Evolutionary conservation across 2,888 invertebrate species (phyloP).

Genomic region (Meloe dianella): DNA sequence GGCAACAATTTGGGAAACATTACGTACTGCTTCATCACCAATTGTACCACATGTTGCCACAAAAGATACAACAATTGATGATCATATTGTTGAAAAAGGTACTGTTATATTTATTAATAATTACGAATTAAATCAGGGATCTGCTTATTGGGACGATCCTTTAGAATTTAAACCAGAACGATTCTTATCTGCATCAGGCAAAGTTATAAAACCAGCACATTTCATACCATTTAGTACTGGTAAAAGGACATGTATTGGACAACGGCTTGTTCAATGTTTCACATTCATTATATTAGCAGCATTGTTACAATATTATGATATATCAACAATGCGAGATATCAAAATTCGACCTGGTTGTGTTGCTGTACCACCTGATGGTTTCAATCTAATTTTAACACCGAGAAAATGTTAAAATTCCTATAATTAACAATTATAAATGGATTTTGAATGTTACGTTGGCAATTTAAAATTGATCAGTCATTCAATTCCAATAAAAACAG

Average conservation of each 20-base stretch:
- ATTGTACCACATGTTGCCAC: slow-evolving; percentile 91
- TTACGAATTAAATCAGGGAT: slow-evolving; percentile 77
- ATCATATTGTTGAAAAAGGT: slow-evolving; percentile 75
- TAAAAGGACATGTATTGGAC: slow-evolving; percentile 85
- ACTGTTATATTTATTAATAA: slow-evolving; percentile 86
- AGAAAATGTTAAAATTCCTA: slow-evolving; percentile 46
- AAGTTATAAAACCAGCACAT: slow-evolving; percentile 67
- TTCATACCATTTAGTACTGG: slow-evolving; percentile 88
- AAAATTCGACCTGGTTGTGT: slow-evolving; percentile 72
- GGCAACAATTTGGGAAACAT: slow-evolving; percentile 79
- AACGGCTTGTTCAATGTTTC: slow-evolving; percentile 78
- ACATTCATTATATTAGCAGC: slow-evolving; percentile 76
- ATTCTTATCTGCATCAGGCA: slow-evolving; percentile 64
- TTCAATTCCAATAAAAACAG: slow-evolving; percentile 23
- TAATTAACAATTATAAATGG: slow-evolving; percentile 19
- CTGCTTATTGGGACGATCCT: slow-evolving; percentile 76
- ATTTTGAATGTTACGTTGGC: background rate
- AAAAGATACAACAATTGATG: slow-evolving; percentile 74
- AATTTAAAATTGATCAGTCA: background rate
- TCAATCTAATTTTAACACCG: slow-evolving; percentile 67
- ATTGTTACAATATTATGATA: slow-evolving; percentile 73
- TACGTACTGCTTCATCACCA: slow-evolving; percentile 82
- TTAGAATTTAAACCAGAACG: slow-evolving; percentile 76
- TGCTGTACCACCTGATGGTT: slow-evolving; percentile 76
- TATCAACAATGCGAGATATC: slow-evolving; percentile 66